Base-by-base conservation (phyloP, 2,797 vertebrate species). In the Octomys mimax region DNA sequence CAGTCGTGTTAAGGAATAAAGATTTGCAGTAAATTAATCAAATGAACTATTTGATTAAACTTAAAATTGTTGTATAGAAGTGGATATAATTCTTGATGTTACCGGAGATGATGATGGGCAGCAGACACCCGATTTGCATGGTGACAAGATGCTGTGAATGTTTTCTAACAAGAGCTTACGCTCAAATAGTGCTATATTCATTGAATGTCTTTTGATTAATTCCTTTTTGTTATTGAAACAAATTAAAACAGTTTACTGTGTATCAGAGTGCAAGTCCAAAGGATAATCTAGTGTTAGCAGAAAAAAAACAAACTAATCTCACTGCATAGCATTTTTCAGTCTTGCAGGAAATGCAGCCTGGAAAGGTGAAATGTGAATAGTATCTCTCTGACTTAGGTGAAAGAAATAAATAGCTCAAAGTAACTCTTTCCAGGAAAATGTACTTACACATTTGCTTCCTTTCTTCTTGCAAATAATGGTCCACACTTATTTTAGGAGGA, bases 1-100 rank as follows among this genome's bases (percentile, higher is more conserved):
- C 78, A 28, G 94, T 89, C 97, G 97, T 94, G 42, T 59, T 61
- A 97, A 64, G 18, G n/a, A 97, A 92, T 4, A 95, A 95, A 5
- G 3, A 97, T 92, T 96, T 96, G 31, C 49, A 95, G 42, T 95
- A 98, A 97, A 97, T 97, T 57, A 97, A 93, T 97, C 71, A 96
- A 94, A 87, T 24, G 36, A 10, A 80, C 94, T 97, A 92, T 77
- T 31, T 88, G 91, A 42, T 11, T 49, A 59, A 75, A 46, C 9
- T 80, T 6, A 94, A 26, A 89, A 96, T 95, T 83, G 10, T 62
- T 95, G 95, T 21, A 95, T 26, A 95, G 1, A 39, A 95, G 64
- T 83, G 39, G 78, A 84, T 4, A 64, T 13, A 59, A 82, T 39
- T 52, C 64, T 54, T 49, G 75, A 89, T 96, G 68, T 28, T 0